Percentiles rank a stretch among this genome's conserved stretches.
These are phyloP conservation scores for Trissonchulus sp. DNA, from an alignment of 2,888 invertebrate species.

Conservation along the genomic window DNA sequence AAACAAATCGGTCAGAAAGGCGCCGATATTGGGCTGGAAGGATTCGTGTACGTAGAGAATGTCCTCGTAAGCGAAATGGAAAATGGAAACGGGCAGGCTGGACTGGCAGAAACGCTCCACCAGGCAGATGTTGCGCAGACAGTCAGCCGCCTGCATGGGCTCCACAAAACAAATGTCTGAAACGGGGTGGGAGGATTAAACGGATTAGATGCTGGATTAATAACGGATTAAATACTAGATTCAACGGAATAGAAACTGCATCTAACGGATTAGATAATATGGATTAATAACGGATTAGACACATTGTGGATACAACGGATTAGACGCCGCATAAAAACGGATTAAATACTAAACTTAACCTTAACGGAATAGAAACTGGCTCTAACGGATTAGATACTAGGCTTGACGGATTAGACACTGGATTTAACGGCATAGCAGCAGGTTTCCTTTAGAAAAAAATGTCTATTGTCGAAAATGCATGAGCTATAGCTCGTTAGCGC, in stretches of 20 bases:
- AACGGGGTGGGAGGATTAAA: slow-evolving; percentile 35
- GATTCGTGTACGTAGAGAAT: slow-evolving; percentile 54
- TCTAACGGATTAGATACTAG: too few relatives aligned
- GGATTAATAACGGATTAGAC: too few relatives aligned
- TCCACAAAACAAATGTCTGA: slow-evolving; percentile 55
- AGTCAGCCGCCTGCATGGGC: slow-evolving; percentile 54
- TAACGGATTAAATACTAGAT: not conserved
- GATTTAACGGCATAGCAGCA: too few relatives aligned
- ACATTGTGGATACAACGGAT: too few relatives aligned
- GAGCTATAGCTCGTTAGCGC: too few relatives aligned
- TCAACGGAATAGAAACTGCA: too few relatives aligned
- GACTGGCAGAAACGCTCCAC: slow-evolving; percentile 52
- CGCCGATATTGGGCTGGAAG: slow-evolving; percentile 47
- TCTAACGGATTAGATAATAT: too few relatives aligned
- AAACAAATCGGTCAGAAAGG: slow-evolving; percentile 56
- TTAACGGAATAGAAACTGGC: too few relatives aligned
- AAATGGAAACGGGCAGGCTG: slow-evolving; percentile 50
- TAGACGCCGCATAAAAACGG: not conserved
- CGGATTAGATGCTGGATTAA: not conserved
- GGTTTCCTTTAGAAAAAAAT: too few relatives aligned
- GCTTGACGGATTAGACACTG: too few relatives aligned
- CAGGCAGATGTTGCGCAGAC: slow-evolving; percentile 54
- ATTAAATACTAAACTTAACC: not conserved
- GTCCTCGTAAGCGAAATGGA: slow-evolving; percentile 56
- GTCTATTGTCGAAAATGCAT: too few relatives aligned